Percentiles rank a stretch among this genome's conserved stretches.
phyloP scores from a whole-genome alignment of 2,113 vertebrate genomes.

The Coryphaenoides rupestris region DNA sequence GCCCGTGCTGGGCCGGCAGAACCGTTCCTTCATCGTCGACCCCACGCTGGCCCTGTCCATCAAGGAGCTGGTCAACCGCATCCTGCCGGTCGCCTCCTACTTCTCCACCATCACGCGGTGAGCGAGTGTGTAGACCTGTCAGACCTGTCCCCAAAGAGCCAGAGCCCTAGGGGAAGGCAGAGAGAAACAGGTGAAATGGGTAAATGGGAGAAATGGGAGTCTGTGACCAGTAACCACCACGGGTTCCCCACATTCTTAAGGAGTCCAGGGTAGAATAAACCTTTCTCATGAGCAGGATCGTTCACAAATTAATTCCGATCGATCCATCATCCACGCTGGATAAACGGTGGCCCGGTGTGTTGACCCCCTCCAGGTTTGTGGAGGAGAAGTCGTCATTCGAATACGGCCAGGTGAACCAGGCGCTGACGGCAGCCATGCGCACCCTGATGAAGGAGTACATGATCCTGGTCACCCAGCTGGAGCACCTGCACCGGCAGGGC shows the following conservation, averaged over 20 bases:
- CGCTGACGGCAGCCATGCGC: slow-evolving; percentile 90
- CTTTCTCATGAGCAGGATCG: too few species aligned
- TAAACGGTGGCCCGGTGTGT: background rate
- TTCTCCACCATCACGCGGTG: slow-evolving; percentile 94
- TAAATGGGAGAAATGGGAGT: too few species aligned
- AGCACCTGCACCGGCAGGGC: slow-evolving; percentile 92
- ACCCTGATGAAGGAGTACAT: slow-evolving; percentile 94
- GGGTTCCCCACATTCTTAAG: too few species aligned
- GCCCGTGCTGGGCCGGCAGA: slow-evolving; percentile 84
- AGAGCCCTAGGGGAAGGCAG: background rate
- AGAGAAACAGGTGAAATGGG: too few species aligned
- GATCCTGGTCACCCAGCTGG: slow-evolving; percentile 91
- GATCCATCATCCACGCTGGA: too few species aligned
- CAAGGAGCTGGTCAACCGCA: slow-evolving; percentile 90
- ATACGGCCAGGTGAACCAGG: slow-evolving; percentile 96
- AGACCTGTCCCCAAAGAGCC: background rate
- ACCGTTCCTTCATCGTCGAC: slow-evolving; percentile 84
- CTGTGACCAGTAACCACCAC: too few species aligned
- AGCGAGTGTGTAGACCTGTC: background rate
- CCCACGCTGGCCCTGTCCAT: slow-evolving; percentile 91
- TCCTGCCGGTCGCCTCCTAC: slow-evolving; percentile 89
- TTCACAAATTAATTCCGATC: too few species aligned
- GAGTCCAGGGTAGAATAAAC: too few species aligned
- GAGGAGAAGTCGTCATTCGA: slow-evolving; percentile 98
- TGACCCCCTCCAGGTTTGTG: slow-evolving; percentile 76